These are phyloP conservation scores for Drosophila paranaensis DNA, from an alignment of 2,888 invertebrate genomes.

Conservation along the genomic window DNA sequence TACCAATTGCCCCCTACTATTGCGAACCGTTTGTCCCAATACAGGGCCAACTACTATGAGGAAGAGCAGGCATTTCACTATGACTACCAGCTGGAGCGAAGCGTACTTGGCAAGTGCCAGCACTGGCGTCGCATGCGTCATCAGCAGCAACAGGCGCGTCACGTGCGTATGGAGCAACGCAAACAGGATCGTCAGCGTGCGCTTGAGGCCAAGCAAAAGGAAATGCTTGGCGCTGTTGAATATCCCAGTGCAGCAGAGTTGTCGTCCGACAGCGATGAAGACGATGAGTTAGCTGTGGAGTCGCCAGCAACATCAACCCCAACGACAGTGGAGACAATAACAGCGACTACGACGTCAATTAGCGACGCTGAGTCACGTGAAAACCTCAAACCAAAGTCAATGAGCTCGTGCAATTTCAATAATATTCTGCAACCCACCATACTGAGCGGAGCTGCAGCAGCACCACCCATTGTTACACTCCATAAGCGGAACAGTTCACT, in stretches of 20 bases:
- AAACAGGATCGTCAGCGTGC: constrained; percentile 87
- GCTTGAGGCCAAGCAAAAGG: constrained; percentile 86
- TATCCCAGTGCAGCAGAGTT: constrained; percentile 88
- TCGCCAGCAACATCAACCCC: constrained; percentile 6
- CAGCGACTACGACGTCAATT: constrained; percentile 35
- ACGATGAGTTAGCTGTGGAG: constrained; percentile 35
- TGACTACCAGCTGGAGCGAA: constrained; percentile 90
- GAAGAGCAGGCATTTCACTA: constrained; percentile 86
- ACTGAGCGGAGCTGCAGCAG: constrained; percentile 53
- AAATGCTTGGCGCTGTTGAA: constrained; percentile 87
- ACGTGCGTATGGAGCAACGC: constrained; percentile 87
- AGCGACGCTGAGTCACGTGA: constrained; percentile 44
- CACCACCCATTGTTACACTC: constrained; percentile 48
- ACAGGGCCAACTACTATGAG: constrained; percentile 85
- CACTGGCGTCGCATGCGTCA: constrained; percentile 89
- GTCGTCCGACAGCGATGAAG: constrained; percentile 83
- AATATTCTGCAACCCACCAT: constrained; percentile 84
- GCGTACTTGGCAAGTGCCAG: constrained; percentile 89
- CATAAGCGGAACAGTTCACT: constrained; percentile 79
- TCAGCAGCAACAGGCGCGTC: constrained; percentile 87
- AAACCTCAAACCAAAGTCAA: constrained; percentile 72
- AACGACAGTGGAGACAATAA: constrained; percentile 11
- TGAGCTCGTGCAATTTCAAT: constrained; percentile 79
- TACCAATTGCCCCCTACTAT: constrained; percentile 87
- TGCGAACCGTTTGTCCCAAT: constrained; percentile 86